phyloP scores from a whole-genome alignment of 1,140 invertebrate genomes.

The Drosophila nebulosa region DNA sequence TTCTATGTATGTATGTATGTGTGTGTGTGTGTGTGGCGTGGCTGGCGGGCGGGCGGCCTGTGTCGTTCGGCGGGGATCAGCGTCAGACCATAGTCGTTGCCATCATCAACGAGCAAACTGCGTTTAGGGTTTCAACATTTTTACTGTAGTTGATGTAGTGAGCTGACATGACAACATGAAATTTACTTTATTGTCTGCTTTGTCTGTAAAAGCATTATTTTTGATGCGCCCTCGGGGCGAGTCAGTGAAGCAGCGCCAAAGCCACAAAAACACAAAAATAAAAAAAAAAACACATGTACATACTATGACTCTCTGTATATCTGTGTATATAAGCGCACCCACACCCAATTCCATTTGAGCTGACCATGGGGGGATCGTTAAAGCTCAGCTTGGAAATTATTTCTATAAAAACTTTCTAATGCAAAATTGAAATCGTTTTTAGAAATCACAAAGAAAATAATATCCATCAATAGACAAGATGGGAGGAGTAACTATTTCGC shows the following conservation, averaged over 20 bases:
- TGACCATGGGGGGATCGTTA: neutral
- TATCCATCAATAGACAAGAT: neutral
- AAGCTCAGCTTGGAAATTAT: neutral
- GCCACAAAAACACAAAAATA: neutral
- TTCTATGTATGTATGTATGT: constrained; percentile 30
- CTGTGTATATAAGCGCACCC: neutral
- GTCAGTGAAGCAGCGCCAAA: constrained; percentile 22
- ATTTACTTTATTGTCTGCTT: constrained; percentile 74
- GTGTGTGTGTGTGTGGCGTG: constrained; percentile 32
- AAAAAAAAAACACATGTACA: too few relatives aligned
- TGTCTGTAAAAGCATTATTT: constrained; percentile 72
- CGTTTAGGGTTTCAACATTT: constrained; percentile 71
- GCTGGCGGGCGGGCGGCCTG: constrained; percentile 34
- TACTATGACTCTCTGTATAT: neutral
- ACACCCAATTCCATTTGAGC: neutral
- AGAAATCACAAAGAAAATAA: neutral
- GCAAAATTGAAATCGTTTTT: neutral
- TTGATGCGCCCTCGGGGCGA: constrained; percentile 68
- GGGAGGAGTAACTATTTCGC: neutral
- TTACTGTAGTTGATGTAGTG: constrained; percentile 35
- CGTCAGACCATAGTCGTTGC: neutral
- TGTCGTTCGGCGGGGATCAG: neutral
- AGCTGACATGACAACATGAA: constrained; percentile 73
- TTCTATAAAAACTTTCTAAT: neutral
- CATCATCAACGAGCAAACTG: constrained; percentile 24